phyloP scores from a whole-genome alignment of 2,113 vertebrate genomes.

The Xiphorhynchus elegans region DNA sequence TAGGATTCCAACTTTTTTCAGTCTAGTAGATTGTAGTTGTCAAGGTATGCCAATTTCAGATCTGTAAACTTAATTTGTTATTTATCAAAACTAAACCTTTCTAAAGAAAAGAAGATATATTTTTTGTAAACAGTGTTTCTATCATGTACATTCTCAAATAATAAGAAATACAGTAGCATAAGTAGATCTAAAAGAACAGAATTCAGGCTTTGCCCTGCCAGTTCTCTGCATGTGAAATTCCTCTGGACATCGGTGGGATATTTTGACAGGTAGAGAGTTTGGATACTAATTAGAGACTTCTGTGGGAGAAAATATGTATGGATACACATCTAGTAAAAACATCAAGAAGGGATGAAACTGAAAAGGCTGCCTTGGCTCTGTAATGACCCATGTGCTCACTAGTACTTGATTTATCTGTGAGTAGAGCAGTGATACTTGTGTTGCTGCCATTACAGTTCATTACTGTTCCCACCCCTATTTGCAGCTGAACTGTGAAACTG shows the following conservation, averaged over 20 bases:
- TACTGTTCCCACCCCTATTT: background rate
- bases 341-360: background rate
- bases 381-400: rapidly evolving
- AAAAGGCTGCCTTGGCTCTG: background rate
- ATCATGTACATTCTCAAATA: constrained; percentile 76
- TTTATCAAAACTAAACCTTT: constrained; percentile 77
- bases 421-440: background rate
- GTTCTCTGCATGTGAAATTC: constrained; percentile 1
- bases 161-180: constrained; percentile 60
- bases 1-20: constrained; percentile 69
- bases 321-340: background rate
- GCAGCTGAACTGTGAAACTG: background rate
- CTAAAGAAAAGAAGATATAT: constrained; percentile 82
- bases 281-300: background rate
- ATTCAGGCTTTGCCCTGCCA: background rate
- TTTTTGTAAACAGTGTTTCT: constrained; percentile 84
- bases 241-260: background rate
- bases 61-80: constrained; percentile 78
- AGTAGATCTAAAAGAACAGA: constrained; percentile 11
- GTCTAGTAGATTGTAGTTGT: constrained; percentile 70
- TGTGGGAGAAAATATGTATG: background rate
- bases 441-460: rapidly evolving
- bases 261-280: background rate
- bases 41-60: constrained; percentile 75
- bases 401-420: background rate